These are phyloP conservation scores for Anarhynchus alexandrinus DNA, from an alignment of 2,113 vertebrate species.

Conservation along the genomic window DNA sequence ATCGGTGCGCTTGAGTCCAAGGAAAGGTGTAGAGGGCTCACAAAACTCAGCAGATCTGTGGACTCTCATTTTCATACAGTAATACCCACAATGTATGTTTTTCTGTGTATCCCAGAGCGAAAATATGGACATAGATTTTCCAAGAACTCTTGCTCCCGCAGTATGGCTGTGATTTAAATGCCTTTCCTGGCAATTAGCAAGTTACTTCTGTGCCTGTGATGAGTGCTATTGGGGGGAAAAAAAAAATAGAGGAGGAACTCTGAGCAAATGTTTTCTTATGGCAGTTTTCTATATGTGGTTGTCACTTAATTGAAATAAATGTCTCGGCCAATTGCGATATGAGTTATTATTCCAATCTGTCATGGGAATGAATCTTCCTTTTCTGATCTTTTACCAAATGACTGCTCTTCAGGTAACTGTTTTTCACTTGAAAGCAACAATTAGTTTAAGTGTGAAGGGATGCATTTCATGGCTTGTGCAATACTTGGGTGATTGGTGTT, in stretches of 20 bases:
- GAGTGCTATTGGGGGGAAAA: not conserved
- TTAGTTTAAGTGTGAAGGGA: not conserved
- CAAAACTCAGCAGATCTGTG: not conserved
- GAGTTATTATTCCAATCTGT: slow-evolving; percentile 1
- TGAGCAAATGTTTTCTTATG: not conserved
- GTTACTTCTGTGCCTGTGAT: slow-evolving; percentile 19
- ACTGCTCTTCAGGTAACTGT: not conserved
- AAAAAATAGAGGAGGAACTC: not conserved
- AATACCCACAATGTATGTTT: not conserved
- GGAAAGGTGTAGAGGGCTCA: not conserved
- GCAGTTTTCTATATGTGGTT: slow-evolving; percentile 2
- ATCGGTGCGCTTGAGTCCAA: not conserved
- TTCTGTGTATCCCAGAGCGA: not conserved
- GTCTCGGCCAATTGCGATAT: not conserved
- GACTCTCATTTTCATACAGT: not conserved
- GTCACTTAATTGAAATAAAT: slow-evolving; percentile 2
- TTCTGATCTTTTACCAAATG: not conserved
- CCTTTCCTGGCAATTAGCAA: slow-evolving; percentile 9
- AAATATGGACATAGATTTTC: not conserved
- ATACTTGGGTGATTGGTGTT: not conserved
- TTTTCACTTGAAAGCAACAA: slow-evolving; percentile 19
- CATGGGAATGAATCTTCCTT: not conserved
- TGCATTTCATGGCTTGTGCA: not conserved
- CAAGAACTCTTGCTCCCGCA: not conserved
- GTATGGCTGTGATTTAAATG: slow-evolving; percentile 2